Percentiles rank a stretch among this genome's conserved stretches.
Evolutionary conservation across 2,888 invertebrate species (phyloP).

Genomic region (Cynaeus angustus): DNA sequence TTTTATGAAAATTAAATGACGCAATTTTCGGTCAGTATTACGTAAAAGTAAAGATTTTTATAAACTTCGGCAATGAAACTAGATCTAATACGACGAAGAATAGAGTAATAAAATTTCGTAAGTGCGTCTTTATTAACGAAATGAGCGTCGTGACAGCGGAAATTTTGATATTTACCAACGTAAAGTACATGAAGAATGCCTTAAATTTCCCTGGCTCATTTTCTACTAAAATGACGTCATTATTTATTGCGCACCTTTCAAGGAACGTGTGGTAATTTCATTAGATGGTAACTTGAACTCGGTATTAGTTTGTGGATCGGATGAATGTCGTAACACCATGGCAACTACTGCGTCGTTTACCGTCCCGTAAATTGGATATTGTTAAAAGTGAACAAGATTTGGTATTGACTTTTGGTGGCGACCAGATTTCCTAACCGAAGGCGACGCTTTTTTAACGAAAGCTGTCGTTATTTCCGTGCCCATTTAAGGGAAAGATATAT

Average conservation of each 20-base stretch:
- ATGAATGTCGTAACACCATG: constrained; percentile 32
- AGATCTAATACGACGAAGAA: too few species aligned
- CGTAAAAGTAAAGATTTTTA: too few species aligned
- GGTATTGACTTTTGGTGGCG: constrained; percentile 20
- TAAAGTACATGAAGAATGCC: constrained; percentile 4
- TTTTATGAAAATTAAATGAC: too few species aligned
- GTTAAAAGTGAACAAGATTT: constrained; percentile 29
- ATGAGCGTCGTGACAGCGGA: background rate
- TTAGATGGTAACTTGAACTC: constrained; percentile 27
- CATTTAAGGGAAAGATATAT: constrained; percentile 29
- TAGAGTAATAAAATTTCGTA: constrained; percentile 13
- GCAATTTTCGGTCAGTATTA: too few species aligned
- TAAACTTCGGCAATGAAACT: too few species aligned
- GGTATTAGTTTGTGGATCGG: constrained; percentile 26
- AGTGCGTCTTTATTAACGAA: constrained; percentile 9
- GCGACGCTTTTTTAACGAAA: constrained; percentile 15
- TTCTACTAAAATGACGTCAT: constrained; percentile 19
- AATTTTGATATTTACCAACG: constrained; percentile 14
- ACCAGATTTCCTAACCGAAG: constrained; percentile 27
- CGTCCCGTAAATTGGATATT: constrained; percentile 25
- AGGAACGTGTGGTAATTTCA: constrained; percentile 32
- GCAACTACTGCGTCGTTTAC: constrained; percentile 25
- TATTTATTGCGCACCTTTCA: constrained; percentile 25
- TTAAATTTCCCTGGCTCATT: constrained; percentile 14
- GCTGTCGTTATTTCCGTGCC: constrained; percentile 14